phyloP scores from a whole-genome alignment of 2,797 vertebrate genomes.

The Enteromius thamalakanensis region DNA sequence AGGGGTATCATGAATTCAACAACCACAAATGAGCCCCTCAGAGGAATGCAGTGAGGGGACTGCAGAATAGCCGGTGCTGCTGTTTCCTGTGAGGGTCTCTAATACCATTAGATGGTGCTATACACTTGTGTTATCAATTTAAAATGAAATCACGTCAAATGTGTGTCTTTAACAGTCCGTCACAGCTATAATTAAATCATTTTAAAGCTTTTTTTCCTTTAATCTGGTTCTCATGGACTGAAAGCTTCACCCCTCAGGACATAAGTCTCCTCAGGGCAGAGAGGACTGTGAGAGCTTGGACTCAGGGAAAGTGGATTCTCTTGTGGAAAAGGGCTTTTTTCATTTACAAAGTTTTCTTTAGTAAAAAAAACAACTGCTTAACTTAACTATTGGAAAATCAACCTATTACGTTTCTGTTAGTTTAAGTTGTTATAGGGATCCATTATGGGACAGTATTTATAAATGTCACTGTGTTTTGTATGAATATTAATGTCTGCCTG shows the following conservation, averaged over 20 bases:
- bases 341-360: background rate
- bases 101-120: constrained; percentile 80
- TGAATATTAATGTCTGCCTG: background rate
- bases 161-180: background rate
- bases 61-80: background rate
- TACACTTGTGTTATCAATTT: constrained; percentile 58
- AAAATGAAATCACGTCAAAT: constrained; percentile 46
- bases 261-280: background rate
- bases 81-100: constrained; percentile 62
- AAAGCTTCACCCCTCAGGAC: background rate
- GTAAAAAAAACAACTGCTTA: too few relatives aligned
- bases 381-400: too few relatives aligned
- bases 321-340: background rate
- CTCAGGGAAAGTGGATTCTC: background rate
- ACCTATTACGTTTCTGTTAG: too few relatives aligned
- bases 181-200: constrained; percentile 7
- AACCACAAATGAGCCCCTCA: constrained; percentile 7
- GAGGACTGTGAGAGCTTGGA: background rate
- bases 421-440: background rate
- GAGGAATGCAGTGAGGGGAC: background rate
- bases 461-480: background rate
- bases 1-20: background rate
- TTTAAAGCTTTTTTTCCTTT: constrained; percentile 36
- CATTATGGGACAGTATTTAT: background rate
- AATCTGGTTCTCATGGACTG: constrained; percentile 34